phyloP scores from a whole-genome alignment of 1,140 invertebrate genomes.

The Branchinecta lynchi region DNA sequence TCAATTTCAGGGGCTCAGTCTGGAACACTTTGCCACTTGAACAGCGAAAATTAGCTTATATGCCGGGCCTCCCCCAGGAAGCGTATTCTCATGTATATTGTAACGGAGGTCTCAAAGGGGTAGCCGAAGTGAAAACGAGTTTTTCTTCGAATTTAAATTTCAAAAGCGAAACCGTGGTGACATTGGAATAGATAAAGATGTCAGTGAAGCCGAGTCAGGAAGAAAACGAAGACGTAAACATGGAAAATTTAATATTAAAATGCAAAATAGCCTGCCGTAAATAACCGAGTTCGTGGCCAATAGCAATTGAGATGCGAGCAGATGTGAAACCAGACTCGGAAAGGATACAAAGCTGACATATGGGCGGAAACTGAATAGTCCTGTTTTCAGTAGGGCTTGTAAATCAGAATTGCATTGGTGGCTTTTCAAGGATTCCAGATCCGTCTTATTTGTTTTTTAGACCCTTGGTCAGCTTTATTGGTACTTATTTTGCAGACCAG shows the following conservation, averaged over 20 bases:
- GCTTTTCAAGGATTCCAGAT: too few relatives aligned
- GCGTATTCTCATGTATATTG: constrained; percentile 4
- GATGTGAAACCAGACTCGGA: too few relatives aligned
- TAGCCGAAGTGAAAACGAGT: not conserved
- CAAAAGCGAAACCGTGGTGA: not conserved
- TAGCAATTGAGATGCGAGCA: too few relatives aligned
- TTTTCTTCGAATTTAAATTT: constrained; percentile 8
- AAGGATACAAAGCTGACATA: too few relatives aligned
- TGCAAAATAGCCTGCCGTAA: not conserved
- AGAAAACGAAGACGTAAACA: not conserved
- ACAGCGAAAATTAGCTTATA: constrained; percentile 10
- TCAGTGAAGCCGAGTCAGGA: not conserved
- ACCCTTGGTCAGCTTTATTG: too few relatives aligned
- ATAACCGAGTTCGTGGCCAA: too few relatives aligned
- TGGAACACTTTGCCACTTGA: constrained; percentile 4
- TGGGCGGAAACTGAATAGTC: too few relatives aligned
- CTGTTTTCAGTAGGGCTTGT: too few relatives aligned
- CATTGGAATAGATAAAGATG: constrained; percentile 3
- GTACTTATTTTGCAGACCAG: too few relatives aligned
- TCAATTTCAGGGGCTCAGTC: not conserved
- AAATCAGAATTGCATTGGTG: too few relatives aligned
- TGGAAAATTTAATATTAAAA: not conserved
- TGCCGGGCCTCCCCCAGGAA: not conserved
- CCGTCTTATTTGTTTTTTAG: too few relatives aligned
- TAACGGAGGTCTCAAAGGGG: not conserved